Percentiles rank a stretch among this genome's conserved stretches.
These are phyloP conservation scores for Drosophila picticornis DNA, from an alignment of 2,888 invertebrate species.

Conservation along the genomic window DNA sequence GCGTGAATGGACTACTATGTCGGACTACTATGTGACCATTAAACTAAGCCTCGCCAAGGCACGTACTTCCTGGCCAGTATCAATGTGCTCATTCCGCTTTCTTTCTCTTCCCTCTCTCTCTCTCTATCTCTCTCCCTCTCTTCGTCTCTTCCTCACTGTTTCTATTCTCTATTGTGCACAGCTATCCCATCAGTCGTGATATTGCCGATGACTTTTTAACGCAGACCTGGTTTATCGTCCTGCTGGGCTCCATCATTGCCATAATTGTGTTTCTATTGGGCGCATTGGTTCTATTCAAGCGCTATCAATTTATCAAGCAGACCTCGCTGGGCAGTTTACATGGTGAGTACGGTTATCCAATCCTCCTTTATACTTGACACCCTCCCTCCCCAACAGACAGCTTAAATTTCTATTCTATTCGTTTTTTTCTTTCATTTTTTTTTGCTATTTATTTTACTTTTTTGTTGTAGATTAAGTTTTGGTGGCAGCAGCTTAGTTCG, in stretches of 20 bases:
- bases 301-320: constrained; percentile 90
- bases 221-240: constrained; percentile 95
- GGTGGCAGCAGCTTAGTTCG: constrained; percentile 37
- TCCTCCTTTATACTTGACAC: neutral
- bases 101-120: constrained; percentile 6
- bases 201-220: constrained; percentile 91
- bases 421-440: neutral
- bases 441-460: constrained; percentile 27
- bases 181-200: constrained; percentile 86
- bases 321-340: constrained; percentile 88
- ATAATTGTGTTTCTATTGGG: constrained; percentile 93
- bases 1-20: constrained; percentile 29
- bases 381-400: constrained; percentile 26
- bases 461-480: constrained; percentile 57
- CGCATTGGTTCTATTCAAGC: constrained; percentile 91
- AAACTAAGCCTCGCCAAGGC: constrained; percentile 73
- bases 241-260: constrained; percentile 93
- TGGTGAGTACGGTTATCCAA: constrained; percentile 80
- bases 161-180: constrained; percentile 76
- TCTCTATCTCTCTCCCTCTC: constrained; percentile 1
- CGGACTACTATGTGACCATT: constrained; percentile 49
- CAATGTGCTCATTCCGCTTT: constrained; percentile 58
- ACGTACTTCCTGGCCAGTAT: constrained; percentile 62
- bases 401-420: constrained; percentile 32
- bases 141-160: constrained; percentile 1